Evolutionary conservation across 2,113 vertebrate species (phyloP).

Genomic region (Pachycephala philippinensis): DNA sequence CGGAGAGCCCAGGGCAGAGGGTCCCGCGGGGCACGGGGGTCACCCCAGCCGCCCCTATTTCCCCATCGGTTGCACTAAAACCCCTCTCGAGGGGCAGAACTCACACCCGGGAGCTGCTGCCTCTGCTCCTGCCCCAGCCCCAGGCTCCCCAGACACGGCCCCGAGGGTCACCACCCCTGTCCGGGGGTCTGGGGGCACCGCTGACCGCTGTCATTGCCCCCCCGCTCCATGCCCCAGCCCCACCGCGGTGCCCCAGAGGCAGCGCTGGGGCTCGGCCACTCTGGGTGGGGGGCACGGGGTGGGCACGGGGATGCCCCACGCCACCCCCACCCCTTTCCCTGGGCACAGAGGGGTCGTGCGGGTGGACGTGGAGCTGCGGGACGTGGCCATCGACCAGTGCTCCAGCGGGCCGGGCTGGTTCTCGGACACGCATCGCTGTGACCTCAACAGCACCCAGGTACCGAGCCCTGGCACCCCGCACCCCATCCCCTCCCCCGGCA

Average conservation of each 20-base stretch:
- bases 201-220: not conserved
- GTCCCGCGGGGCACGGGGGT: rapidly evolving
- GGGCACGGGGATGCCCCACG: not conserved
- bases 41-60: not conserved
- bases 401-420: constrained; percentile 83
- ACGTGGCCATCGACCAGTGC: constrained; percentile 88
- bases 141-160: not conserved
- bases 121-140: not conserved
- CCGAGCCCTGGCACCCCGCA: not conserved
- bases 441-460: constrained; percentile 95
- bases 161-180: not conserved
- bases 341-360: constrained; percentile 85
- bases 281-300: not conserved
- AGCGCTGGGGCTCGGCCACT: rapidly evolving
- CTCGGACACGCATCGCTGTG: constrained; percentile 87
- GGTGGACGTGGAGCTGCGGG: constrained; percentile 87
- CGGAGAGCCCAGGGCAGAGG: not conserved
- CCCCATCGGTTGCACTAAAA: rapidly evolving
- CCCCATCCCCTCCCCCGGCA: not conserved
- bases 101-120: not conserved
- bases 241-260: not conserved
- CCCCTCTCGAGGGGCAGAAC: not conserved
- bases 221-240: rapidly evolving
- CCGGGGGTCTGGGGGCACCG: not conserved
- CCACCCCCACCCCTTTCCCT: not conserved